Conservation (phyloP, 1,140 invertebrate genomes). For the Metopolophium dirhodum region DNA sequence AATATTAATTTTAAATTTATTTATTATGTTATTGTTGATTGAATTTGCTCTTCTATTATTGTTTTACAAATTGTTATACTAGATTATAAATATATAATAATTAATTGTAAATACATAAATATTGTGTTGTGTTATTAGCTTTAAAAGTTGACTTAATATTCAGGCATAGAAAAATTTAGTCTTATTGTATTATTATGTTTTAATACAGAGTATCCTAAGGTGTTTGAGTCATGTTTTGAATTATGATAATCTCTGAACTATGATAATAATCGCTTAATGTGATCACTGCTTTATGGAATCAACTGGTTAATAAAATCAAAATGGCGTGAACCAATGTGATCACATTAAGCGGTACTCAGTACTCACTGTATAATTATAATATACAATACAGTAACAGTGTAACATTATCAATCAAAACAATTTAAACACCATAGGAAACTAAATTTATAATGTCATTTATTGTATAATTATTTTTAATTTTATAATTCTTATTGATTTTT, state of each 20-base stretch:
- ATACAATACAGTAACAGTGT: neutral
- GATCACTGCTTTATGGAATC: too few species aligned
- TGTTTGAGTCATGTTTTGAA: neutral
- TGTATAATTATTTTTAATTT: neutral
- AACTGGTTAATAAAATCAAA: too few species aligned
- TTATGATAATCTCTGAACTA: neutral
- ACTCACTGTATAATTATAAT: neutral
- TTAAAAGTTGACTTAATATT: neutral
- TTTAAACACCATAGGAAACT: neutral
- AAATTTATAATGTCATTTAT: neutral
- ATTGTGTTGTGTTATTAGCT: neutral
- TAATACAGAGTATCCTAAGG: neutral
- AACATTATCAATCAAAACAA: neutral
- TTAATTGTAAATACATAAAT: neutral
- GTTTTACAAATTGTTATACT: neutral
- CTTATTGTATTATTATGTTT: neutral
- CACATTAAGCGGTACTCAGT: too few species aligned
- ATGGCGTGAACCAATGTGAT: too few species aligned
- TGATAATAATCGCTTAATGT: neutral
- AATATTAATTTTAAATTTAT: neutral
- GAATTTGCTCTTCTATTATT: neutral
- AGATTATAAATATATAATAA: neutral
- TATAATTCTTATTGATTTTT: neutral
- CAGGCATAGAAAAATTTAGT: neutral
- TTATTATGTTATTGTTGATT: neutral